Conservation (phyloP, 1,140 invertebrate species). For the Bombus polaris region DNA sequence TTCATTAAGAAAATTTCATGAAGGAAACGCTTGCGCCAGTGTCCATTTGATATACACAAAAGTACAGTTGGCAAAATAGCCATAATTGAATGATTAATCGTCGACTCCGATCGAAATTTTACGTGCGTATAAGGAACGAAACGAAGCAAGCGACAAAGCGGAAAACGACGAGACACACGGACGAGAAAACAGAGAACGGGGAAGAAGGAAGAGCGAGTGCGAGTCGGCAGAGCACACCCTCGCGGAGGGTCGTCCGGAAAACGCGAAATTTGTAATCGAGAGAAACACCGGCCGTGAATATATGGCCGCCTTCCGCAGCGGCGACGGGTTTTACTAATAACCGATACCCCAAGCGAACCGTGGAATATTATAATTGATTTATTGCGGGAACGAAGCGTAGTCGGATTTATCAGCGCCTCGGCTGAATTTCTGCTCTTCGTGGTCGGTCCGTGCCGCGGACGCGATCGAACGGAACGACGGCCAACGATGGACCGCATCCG, state of each 20-base stretch:
- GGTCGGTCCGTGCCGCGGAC: conserved; percentile 3
- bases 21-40: too few relatives aligned
- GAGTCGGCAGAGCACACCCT: neutral
- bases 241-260: conserved; percentile 60
- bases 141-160: conserved; percentile 7
- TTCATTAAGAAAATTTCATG: too few relatives aligned
- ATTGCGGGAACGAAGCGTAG: conserved; percentile 70
- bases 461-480: conserved; percentile 53
- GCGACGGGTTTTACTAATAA: conserved; percentile 81
- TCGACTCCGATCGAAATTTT: neutral
- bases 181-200: neutral
- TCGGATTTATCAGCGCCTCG: conserved; percentile 78
- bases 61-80: neutral
- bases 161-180: conserved; percentile 11
- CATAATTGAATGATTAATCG: neutral
- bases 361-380: conserved; percentile 83
- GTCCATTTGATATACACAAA: too few relatives aligned
- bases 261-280: conserved; percentile 80
- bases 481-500: conserved; percentile 50
- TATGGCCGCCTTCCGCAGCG: conserved; percentile 79
- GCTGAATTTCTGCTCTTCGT: conserved; percentile 69
- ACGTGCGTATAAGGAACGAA: neutral
- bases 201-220: neutral
- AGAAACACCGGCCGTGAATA: conserved; percentile 77
- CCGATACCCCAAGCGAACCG: conserved; percentile 81